Percentiles rank a stretch among this genome's conserved stretches.
Conservation (phyloP, 2,113 vertebrate genomes). For the Notothenia rossii region DNA sequence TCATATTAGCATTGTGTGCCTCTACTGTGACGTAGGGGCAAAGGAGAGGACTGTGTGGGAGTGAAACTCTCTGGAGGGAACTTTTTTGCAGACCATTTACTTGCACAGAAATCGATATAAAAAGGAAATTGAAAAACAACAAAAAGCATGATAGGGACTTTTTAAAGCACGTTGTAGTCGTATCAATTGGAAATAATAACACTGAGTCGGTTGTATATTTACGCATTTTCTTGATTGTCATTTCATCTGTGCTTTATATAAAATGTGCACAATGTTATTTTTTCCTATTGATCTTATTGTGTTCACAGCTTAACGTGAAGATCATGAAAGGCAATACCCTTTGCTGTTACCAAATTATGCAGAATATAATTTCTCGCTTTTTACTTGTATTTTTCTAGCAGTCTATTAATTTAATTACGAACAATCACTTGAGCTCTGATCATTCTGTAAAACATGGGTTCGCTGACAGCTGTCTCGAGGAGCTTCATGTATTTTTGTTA, state of each 20-base stretch:
- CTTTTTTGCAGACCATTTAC: too few species aligned
- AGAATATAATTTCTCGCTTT: conserved; percentile 1
- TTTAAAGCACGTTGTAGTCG: conserved; percentile 10
- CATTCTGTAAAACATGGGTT: conserved; percentile 47
- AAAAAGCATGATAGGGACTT: too few species aligned
- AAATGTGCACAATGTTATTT: not conserved
- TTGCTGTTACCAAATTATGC: not conserved
- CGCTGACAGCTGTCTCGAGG: conserved; percentile 44
- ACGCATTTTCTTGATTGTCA: not conserved
- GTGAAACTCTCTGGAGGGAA: too few species aligned
- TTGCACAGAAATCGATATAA: too few species aligned
- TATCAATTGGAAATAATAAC: conserved; percentile 26
- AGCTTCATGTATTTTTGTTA: conserved; percentile 66
- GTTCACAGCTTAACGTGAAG: conserved; percentile 4
- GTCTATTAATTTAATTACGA: conserved; percentile 50
- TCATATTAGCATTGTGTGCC: too few species aligned
- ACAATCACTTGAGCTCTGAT: conserved; percentile 58
- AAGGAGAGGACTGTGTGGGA: too few species aligned
- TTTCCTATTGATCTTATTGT: not conserved
- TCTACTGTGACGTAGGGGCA: too few species aligned
- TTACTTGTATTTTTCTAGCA: conserved; percentile 29
- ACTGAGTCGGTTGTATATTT: conserved; percentile 28
- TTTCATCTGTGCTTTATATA: not conserved
- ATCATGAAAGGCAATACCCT: too few species aligned
- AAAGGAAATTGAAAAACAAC: too few species aligned